These are phyloP conservation scores for Carterocephalus palaemon DNA, from an alignment of 2,888 invertebrate species.

Conservation along the genomic window DNA sequence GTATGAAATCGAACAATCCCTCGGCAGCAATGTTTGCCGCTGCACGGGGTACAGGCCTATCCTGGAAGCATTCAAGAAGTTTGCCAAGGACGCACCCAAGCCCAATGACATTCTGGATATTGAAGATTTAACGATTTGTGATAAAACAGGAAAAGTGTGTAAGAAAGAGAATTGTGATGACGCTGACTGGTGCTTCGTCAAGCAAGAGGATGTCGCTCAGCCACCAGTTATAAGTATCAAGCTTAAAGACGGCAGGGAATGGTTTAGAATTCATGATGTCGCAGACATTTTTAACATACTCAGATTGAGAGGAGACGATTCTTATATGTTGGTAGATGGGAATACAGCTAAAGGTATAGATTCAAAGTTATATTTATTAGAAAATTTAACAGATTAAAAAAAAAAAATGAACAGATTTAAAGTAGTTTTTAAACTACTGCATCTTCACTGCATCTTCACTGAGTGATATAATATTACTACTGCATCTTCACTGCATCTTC, in stretches of 20 bases:
- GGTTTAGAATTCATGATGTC: constrained; percentile 73
- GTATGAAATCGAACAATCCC: constrained; percentile 84
- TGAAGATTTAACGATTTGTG: constrained; percentile 41
- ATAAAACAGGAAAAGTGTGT: constrained; percentile 34
- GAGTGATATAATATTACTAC: too few relatives aligned
- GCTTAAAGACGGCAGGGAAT: constrained; percentile 53
- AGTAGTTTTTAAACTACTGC: background rate
- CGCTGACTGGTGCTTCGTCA: constrained; percentile 40
- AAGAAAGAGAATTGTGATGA: constrained; percentile 28
- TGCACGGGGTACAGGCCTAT: constrained; percentile 90
- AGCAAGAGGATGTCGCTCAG: constrained; percentile 68
- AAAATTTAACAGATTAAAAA: background rate
- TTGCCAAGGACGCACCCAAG: constrained; percentile 80
- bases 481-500: too few relatives aligned
- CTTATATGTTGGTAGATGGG: constrained; percentile 83
- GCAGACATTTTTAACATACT: constrained; percentile 74
- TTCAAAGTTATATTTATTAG: background rate
- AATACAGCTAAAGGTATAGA: constrained; percentile 24
- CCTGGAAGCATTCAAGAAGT: constrained; percentile 87
- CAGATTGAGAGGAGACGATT: constrained; percentile 57
- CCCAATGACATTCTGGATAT: constrained; percentile 60
- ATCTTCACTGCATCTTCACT: too few relatives aligned
- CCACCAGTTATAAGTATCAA: constrained; percentile 43
- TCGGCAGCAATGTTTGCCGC: constrained; percentile 88
- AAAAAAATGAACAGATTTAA: background rate